A percentile compares a stretch with the other conserved stretches of the same genome.
phyloP scores from a whole-genome alignment of 1,140 invertebrate species.

The Penaeus vannamei region DNA sequence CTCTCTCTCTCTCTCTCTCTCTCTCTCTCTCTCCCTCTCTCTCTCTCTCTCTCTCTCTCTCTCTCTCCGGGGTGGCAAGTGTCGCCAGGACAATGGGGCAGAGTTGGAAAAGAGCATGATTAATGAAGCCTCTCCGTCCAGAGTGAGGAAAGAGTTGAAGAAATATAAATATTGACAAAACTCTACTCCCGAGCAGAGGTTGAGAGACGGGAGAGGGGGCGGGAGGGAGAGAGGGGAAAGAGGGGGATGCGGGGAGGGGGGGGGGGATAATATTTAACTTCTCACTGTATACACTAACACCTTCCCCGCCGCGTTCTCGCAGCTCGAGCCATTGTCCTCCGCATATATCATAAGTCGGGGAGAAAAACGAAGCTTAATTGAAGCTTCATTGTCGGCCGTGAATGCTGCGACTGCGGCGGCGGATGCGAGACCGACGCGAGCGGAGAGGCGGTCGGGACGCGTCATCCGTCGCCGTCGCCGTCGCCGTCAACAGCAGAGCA shows the following conservation, averaged over 20 bases:
- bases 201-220: neutral
- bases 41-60: conserved; percentile 35
- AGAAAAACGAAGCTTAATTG: too few species aligned
- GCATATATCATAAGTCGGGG: too few species aligned
- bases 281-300: conserved; percentile 21
- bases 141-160: conserved; percentile 30
- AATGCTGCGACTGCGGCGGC: too few species aligned
- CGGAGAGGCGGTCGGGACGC: too few species aligned
- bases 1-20: conserved; percentile 2
- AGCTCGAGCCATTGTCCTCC: too few species aligned
- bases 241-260: neutral
- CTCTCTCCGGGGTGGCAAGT: neutral
- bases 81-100: neutral
- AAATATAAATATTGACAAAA: conserved; percentile 53
- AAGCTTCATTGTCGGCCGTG: too few species aligned
- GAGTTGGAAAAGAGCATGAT: conserved; percentile 52
- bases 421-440: too few species aligned
- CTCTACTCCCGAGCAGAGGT: neutral
- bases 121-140: conserved; percentile 44
- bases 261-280: conserved; percentile 48
- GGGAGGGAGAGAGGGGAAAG: too few species aligned
- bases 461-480: too few species aligned
- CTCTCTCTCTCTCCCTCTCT: conserved; percentile 32
- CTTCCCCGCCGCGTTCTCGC: conserved; percentile 19
- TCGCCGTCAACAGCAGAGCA: too few species aligned